Percentiles rank a stretch among this genome's conserved stretches.
Conservation (phyloP, 2,797 vertebrate genomes). For the Ficedula albicollis region DNA sequence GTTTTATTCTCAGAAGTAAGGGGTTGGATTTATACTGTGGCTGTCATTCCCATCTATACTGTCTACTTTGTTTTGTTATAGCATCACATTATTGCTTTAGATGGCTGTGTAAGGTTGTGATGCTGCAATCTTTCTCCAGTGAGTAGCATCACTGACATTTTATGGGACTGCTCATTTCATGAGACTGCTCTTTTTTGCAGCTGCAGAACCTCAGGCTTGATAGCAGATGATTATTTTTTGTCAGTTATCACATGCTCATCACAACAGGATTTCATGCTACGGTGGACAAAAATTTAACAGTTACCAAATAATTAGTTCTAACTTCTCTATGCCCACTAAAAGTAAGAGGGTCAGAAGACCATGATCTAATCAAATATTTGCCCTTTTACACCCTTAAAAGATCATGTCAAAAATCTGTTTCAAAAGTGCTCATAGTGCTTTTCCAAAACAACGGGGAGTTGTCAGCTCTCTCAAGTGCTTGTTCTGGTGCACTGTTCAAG, state of each 20-base stretch:
- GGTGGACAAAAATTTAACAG: not conserved
- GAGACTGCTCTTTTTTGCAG: slow-evolving; percentile 22
- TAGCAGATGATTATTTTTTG: slow-evolving; percentile 21
- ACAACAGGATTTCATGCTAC: slow-evolving; percentile 10
- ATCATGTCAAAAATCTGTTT: not conserved
- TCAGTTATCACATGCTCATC: slow-evolving; percentile 32
- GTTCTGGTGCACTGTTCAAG: not conserved
- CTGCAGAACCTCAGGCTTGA: slow-evolving; percentile 27
- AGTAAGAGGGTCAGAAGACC: not conserved
- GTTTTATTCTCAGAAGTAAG: not conserved
- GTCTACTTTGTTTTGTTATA: slow-evolving; percentile 50
- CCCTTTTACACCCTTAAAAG: not conserved
- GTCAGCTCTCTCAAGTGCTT: not conserved
- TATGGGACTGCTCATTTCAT: slow-evolving; percentile 40
- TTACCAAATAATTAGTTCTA: slow-evolving; percentile 6
- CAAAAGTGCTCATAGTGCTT: not conserved
- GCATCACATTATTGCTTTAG: slow-evolving; percentile 45
- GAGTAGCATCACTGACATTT: slow-evolving; percentile 39
- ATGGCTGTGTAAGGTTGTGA: slow-evolving; percentile 28
- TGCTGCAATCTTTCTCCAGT: slow-evolving; percentile 45
- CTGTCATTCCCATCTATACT: slow-evolving; percentile 23
- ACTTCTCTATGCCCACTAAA: not conserved
- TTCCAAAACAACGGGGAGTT: not conserved
- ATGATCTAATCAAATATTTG: not conserved
- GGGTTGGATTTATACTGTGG: not conserved